phyloP scores from a whole-genome alignment of 1,140 invertebrate species.

The Zaprionus lachaisei region DNA sequence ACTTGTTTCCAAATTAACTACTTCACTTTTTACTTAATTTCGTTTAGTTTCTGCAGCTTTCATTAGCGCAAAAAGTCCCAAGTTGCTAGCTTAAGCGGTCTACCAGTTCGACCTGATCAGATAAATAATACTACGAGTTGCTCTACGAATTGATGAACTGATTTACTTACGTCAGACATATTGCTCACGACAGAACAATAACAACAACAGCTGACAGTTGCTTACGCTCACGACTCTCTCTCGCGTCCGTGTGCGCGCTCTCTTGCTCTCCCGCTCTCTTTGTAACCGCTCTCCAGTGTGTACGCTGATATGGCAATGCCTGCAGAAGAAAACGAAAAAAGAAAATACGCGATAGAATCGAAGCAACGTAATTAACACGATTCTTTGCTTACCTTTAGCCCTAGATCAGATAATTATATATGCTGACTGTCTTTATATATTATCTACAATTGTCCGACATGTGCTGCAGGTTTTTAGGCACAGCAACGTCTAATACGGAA shows the following conservation, averaged over 20 bases:
- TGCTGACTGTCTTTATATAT: slow-evolving; percentile 9
- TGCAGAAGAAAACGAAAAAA: slow-evolving; percentile 21
- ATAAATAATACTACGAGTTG: slow-evolving; percentile 15
- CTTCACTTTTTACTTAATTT: neutral
- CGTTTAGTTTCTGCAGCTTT: neutral
- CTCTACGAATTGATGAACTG: slow-evolving; percentile 22
- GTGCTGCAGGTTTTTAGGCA: slow-evolving; percentile 74
- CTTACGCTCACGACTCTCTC: slow-evolving; percentile 3
- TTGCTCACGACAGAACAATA: slow-evolving; percentile 13
- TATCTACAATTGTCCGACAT: slow-evolving; percentile 36
- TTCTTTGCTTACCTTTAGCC: neutral
- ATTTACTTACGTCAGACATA: slow-evolving; percentile 72
- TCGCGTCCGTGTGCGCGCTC: neutral
- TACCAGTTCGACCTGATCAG: slow-evolving; percentile 30
- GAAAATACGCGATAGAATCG: neutral
- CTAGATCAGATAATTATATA: neutral
- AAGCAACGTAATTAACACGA: neutral
- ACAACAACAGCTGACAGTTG: slow-evolving; percentile 18
- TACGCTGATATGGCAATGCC: slow-evolving; percentile 38
- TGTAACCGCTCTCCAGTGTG: slow-evolving; percentile 24
- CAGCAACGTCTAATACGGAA: slow-evolving; percentile 34
- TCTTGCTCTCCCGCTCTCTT: slow-evolving; percentile 19
- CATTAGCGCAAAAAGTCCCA: neutral
- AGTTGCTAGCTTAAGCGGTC: neutral
- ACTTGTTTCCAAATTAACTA: slow-evolving; percentile 15